Percentiles rank a stretch among this genome's conserved stretches.
These are phyloP conservation scores for Numida meleagris DNA, from an alignment of 2,113 vertebrate genomes.

Conservation along the genomic window DNA sequence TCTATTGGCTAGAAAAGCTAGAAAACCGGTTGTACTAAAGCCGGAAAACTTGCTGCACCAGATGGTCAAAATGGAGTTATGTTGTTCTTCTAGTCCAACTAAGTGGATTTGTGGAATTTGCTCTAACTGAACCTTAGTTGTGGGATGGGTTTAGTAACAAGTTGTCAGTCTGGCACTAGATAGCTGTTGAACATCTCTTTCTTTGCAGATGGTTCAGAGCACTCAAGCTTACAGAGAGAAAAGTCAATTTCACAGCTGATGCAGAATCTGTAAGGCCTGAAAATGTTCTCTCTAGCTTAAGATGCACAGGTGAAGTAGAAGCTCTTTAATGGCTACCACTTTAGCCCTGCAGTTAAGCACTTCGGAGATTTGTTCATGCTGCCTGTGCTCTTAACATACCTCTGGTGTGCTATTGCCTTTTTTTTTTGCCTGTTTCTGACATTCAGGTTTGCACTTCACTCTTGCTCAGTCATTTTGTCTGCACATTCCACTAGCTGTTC, in stretches of 20 bases:
- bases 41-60: not conserved
- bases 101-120: slow-evolving; percentile 31
- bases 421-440: not conserved
- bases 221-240: not conserved
- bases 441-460: not conserved
- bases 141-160: not conserved
- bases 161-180: not conserved
- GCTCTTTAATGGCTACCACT: not conserved
- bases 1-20: not conserved
- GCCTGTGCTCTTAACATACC: accelerated
- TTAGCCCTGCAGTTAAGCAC: not conserved
- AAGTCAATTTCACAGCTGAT: not conserved
- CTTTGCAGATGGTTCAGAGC: not conserved
- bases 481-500: not conserved
- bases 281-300: not conserved
- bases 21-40: not conserved
- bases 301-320: not conserved
- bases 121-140: not conserved
- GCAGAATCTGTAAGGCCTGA: not conserved
- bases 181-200: not conserved
- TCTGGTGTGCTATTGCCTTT: not conserved
- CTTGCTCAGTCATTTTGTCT: not conserved
- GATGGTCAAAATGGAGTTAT: not conserved
- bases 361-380: not conserved
- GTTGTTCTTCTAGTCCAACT: not conserved